These are phyloP conservation scores for Tokudaia tokunoshimensis DNA, from an alignment of 2,797 vertebrate genomes.

Conservation along the genomic window DNA sequence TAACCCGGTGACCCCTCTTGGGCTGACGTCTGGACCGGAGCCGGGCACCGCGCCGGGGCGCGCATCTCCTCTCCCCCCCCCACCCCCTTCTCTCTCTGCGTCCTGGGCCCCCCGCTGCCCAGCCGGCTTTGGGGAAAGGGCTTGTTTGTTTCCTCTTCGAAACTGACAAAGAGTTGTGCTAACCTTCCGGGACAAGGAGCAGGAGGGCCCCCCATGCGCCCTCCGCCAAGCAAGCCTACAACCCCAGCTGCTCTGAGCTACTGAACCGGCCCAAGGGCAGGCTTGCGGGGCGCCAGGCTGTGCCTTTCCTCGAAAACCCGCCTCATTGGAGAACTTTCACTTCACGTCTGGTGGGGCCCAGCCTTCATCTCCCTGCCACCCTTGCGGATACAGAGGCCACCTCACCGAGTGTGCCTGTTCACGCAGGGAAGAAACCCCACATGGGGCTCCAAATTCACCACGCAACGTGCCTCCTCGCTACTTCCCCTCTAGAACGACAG, in stretches of 20 bases:
- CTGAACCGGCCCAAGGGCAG: conserved; percentile 9
- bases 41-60: conserved; percentile 84
- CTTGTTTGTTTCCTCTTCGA: background rate
- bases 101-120: background rate
- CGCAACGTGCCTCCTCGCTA: conserved; percentile 51
- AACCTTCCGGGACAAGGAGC: background rate
- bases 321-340: conserved; percentile 65
- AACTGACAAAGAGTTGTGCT: conserved; percentile 74
- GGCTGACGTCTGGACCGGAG: conserved; percentile 85
- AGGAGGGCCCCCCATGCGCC: background rate
- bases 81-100: background rate
- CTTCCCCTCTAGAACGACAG: conserved; percentile 66
- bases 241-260: background rate
- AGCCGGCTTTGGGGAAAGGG: background rate
- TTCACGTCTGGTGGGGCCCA: conserved; percentile 40
- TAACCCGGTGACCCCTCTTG: conserved; percentile 93
- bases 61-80: conserved; percentile 11
- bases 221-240: background rate
- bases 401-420: conserved; percentile 36
- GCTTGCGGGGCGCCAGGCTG: conserved; percentile 62
- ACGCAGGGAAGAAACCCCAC: background rate
- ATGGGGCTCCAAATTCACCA: conserved; percentile 40
- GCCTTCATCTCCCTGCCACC: background rate
- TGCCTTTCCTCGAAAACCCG: conserved; percentile 77
- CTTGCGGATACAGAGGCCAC: background rate